A percentile compares a stretch with the other conserved stretches of the same genome.
phyloP scores from a whole-genome alignment of 1,140 invertebrate species.

The Plutomurus gul region DNA sequence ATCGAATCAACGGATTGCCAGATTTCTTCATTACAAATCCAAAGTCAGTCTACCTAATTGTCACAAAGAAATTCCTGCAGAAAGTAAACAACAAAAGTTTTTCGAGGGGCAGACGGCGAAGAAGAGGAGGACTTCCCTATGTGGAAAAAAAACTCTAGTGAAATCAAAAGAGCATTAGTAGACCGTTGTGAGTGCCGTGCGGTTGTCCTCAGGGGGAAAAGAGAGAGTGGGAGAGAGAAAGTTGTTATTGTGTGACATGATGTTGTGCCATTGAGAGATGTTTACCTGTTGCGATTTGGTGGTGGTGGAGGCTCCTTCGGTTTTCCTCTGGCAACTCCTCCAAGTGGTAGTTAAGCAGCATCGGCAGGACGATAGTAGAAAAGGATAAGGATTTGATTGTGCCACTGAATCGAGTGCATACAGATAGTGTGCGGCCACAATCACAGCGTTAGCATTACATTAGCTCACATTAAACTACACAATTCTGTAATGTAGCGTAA shows the following conservation, averaged over 20 bases:
- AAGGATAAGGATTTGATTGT: constrained; percentile 28
- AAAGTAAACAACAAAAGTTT: neutral
- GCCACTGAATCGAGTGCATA: neutral
- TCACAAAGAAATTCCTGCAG: no score
- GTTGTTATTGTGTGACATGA: constrained; percentile 24
- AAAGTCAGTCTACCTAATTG: no score
- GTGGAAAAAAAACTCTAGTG: constrained; percentile 3
- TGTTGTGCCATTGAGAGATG: constrained; percentile 21
- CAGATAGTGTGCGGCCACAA: neutral
- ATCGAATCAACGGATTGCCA: no score
- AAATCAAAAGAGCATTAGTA: constrained; percentile 28
- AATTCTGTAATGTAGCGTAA: constrained; percentile 16
- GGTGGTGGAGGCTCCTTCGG: neutral
- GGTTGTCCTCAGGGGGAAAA: constrained; percentile 21
- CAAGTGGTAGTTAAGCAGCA: neutral
- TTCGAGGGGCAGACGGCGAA: neutral
- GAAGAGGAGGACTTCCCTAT: neutral
- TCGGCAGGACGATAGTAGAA: no score
- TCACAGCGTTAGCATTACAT: neutral
- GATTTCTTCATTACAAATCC: no score
- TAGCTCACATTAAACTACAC: neutral
- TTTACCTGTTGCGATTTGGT: constrained; percentile 16
- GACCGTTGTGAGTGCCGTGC: no score
- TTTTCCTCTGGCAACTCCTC: no score
- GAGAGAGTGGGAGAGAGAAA: constrained; percentile 17